Evolutionary conservation across 1,140 invertebrate genomes (phyloP).

Genomic region (Eumaeus atala): DNA sequence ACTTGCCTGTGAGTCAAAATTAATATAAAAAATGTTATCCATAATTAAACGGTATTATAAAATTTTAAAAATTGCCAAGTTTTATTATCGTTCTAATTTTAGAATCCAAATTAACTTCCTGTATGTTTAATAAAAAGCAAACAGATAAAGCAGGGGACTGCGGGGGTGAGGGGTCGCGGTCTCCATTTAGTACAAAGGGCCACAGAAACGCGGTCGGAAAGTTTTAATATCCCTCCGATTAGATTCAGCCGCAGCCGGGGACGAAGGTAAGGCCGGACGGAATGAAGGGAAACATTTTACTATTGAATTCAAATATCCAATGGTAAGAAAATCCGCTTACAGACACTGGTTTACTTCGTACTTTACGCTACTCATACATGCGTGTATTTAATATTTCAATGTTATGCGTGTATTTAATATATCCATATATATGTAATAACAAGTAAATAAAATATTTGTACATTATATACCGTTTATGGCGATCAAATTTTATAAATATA

Average conservation of each 20-base stretch:
- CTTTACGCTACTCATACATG: constrained; percentile 19
- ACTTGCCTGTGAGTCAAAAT: constrained; percentile 47
- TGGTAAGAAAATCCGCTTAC: constrained; percentile 49
- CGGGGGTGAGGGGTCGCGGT: constrained; percentile 30
- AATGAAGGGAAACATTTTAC: constrained; percentile 54
- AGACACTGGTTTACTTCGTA: constrained; percentile 30
- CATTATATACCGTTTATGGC: no score
- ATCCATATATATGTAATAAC: no score
- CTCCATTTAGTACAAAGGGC: constrained; percentile 53
- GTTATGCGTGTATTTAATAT: no score
- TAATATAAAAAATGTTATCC: constrained; percentile 27
- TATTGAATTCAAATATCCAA: constrained; percentile 54
- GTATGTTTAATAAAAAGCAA: constrained; percentile 26
- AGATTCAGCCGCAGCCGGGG: constrained; percentile 55
- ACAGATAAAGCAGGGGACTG: constrained; percentile 25
- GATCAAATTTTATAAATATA: no score
- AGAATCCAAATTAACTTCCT: constrained; percentile 38
- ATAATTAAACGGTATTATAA: no score
- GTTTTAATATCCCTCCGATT: constrained; percentile 71
- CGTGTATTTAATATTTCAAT: no score
- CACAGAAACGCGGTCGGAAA: constrained; percentile 52
- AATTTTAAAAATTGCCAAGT: not conserved
- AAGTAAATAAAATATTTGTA: no score
- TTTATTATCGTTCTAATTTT: constrained; percentile 19
- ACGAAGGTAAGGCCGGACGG: constrained; percentile 41